phyloP scores from a whole-genome alignment of 2,113 vertebrate genomes.

The Epinephelus moara region DNA sequence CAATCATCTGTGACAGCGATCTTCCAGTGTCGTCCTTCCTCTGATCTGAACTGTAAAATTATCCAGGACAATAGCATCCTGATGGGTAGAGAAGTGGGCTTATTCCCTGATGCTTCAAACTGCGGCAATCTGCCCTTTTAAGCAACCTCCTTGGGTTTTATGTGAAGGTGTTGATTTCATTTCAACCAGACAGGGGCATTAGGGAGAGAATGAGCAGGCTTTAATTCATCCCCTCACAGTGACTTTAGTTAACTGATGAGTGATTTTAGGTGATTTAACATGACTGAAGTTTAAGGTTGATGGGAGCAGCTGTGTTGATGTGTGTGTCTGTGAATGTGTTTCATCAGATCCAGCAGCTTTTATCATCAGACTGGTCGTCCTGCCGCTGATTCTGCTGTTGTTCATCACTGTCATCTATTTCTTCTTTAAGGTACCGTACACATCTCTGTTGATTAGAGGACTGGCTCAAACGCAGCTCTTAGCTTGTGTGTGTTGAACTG shows the following conservation, averaged over 20 bases:
- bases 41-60: neutral
- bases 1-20: too few species aligned
- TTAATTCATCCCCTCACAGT: too few species aligned
- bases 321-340: neutral
- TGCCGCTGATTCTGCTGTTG: neutral
- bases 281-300: neutral
- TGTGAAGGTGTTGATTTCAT: neutral
- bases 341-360: constrained; percentile 18
- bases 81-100: neutral
- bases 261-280: neutral
- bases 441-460: neutral
- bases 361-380: constrained; percentile 8
- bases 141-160: neutral
- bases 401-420: neutral
- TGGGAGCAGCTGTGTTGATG: neutral
- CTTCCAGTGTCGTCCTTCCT: neutral
- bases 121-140: too few species aligned
- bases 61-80: neutral
- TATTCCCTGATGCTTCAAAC: neutral
- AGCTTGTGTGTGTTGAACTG: too few species aligned
- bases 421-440: neutral
- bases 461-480: too few species aligned
- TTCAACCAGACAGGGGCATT: neutral
- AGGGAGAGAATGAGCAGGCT: neutral
- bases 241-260: too few species aligned